phyloP scores from a whole-genome alignment of 2,113 vertebrate genomes.

The Myotis yumanensis region DNA sequence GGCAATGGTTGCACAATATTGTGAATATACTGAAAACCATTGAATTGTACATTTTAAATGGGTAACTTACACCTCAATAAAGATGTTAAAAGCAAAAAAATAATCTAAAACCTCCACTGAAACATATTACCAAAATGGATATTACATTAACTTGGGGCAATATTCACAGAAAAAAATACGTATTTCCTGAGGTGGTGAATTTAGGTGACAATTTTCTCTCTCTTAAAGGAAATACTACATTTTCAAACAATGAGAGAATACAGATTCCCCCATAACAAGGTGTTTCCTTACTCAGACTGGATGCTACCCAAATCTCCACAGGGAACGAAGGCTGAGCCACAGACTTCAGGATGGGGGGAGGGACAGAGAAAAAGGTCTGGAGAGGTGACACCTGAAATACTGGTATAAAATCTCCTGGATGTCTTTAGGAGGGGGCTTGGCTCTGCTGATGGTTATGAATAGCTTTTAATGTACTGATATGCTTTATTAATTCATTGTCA shows the following conservation, averaged over 20 bases:
- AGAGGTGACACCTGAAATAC: neutral
- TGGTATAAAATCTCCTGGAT: neutral
- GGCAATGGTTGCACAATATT: neutral
- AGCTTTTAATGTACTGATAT: neutral
- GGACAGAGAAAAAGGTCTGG: neutral
- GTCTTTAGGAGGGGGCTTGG: neutral
- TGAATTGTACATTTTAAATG: neutral
- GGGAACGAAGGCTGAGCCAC: neutral
- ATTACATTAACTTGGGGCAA: neutral
- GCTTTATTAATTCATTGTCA: neutral
- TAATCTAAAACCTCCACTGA: slow-evolving; percentile 14
- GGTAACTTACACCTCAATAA: neutral
- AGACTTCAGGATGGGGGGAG: neutral
- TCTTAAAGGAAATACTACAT: neutral
- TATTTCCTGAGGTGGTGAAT: neutral
- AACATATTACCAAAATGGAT: neutral
- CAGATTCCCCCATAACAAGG: neutral
- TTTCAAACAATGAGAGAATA: neutral
- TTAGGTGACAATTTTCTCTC: neutral
- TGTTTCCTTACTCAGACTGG: neutral
- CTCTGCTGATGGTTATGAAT: neutral
- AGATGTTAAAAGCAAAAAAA: neutral
- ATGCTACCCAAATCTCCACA: neutral
- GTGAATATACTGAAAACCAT: neutral
- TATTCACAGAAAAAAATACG: neutral